Base-by-base conservation (phyloP, 2,797 vertebrate species). In the Buceros bicornis region DNA sequence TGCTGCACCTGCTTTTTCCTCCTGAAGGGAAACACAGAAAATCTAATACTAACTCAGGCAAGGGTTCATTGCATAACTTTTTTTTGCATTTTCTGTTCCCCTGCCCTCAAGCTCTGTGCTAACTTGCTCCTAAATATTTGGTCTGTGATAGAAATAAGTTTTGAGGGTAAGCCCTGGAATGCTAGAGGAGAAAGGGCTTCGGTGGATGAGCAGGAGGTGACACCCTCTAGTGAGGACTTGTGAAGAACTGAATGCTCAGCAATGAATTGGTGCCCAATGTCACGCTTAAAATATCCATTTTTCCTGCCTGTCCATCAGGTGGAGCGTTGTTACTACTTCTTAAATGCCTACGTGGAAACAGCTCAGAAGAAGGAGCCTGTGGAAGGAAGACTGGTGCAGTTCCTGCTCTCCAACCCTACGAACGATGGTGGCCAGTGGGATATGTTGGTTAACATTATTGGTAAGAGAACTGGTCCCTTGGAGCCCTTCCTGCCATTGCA, bases 381-480 rank as follows among this genome's bases (percentile, higher is more conserved):
- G 73, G 99, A 99, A 51, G 99, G 99, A 35, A 98, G 99, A 25
- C 98, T 99, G 90, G 96, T 99, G 53, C 99, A 99, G 86, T 99
- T 99, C 96, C 97, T 99, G 93, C 99, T 99, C 50, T 97, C 98
- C 67, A 99, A 99, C 96, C 99, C 99, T 70, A 98, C 98, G 2
- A 99, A 99, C 58, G 99, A 99, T 50, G 99, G 99, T 71, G 99
- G 99, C 60, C 99, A 99, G 88, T 99, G 99, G 99, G 99, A 99
- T 95, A 99, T 99, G 99, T 95, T 99, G 97, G 99, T 99, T 89
- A 99, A 99, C 94, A 98, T 99, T 82, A 98, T 99, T 82, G 99
- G 99, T 99, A 95, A 98, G 99, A 96, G 29, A 45, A 50, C 0
- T 31, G 24, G 29, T 24, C 6, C 2, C 5, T 28, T 10, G 62